Conservation (phyloP, 2,888 invertebrate species). For the Drosophila phalerata region DNA sequence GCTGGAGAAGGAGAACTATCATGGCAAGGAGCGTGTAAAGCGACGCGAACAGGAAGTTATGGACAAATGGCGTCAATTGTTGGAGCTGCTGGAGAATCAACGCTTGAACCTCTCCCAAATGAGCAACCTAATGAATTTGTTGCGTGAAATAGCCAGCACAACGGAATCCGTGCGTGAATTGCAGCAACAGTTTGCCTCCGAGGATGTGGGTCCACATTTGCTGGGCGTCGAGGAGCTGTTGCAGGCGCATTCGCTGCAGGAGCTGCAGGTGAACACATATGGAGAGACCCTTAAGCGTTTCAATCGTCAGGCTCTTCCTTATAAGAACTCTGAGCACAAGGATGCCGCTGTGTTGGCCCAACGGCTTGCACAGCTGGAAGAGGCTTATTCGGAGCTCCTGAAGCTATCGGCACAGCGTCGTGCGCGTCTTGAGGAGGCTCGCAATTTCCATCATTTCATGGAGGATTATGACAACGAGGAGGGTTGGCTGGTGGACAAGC, state of each 20-base stretch:
- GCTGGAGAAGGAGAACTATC: constrained; percentile 95
- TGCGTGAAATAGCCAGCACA: constrained; percentile 96
- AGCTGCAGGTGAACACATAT: constrained; percentile 95
- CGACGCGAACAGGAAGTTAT: constrained; percentile 89
- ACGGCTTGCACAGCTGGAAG: constrained; percentile 91
- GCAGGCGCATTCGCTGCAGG: constrained; percentile 96
- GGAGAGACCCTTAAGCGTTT: constrained; percentile 94
- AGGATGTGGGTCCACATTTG: constrained; percentile 96
- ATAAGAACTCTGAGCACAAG: constrained; percentile 87
- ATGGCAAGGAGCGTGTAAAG: constrained; percentile 93
- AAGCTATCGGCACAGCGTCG: constrained; percentile 88
- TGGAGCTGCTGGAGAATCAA: constrained; percentile 94
- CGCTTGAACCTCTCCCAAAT: constrained; percentile 91
- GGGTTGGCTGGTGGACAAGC: constrained; percentile 98
- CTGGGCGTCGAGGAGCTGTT: constrained; percentile 97
- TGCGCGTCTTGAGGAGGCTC: constrained; percentile 94
- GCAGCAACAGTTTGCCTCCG: constrained; percentile 90
- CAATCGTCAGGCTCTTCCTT: constrained; percentile 89
- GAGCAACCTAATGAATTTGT: constrained; percentile 93
- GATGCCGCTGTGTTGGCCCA: constrained; percentile 88
- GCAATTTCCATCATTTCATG: constrained; percentile 97
- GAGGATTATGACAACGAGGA: constrained; percentile 99
- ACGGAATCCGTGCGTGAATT: constrained; percentile 93
- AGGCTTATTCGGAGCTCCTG: constrained; percentile 89
- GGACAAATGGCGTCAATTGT: constrained; percentile 93